These are phyloP conservation scores for Polymixis lichenea DNA, from an alignment of 2,888 invertebrate species.

Conservation along the genomic window DNA sequence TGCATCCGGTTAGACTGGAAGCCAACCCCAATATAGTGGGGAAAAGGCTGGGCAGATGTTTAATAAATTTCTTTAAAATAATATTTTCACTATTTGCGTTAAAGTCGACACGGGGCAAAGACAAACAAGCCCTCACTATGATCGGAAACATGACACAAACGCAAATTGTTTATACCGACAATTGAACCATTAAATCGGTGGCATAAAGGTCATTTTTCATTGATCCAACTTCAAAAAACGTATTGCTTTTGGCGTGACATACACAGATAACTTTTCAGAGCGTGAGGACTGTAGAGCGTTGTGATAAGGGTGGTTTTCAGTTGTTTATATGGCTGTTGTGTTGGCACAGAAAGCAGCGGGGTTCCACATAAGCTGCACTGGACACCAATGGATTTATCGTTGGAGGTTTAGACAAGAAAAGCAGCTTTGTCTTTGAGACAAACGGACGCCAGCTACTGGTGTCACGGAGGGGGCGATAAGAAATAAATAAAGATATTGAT, in stretches of 20 bases:
- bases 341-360: constrained; percentile 68
- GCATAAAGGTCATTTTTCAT: constrained; percentile 52
- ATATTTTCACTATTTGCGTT: constrained; percentile 65
- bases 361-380: constrained; percentile 80
- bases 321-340: constrained; percentile 30
- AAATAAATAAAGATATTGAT: constrained; percentile 69
- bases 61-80: constrained; percentile 43
- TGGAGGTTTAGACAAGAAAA: constrained; percentile 84
- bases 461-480: constrained; percentile 67
- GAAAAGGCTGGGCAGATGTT: no score
- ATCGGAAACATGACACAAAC: constrained; percentile 64
- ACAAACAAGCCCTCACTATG: constrained; percentile 67
- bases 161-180: constrained; percentile 45
- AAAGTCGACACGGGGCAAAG: constrained; percentile 67
- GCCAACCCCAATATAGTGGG: no score
- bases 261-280: constrained; percentile 46
- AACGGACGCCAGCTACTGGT: constrained; percentile 77
- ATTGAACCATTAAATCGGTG: constrained; percentile 49
- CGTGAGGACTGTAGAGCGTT: constrained; percentile 17
- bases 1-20: no score
- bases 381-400: constrained; percentile 87
- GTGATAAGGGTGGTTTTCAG: constrained; percentile 38
- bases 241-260: constrained; percentile 57
- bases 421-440: constrained; percentile 85
- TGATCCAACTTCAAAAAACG: constrained; percentile 50